A percentile compares a stretch with the other conserved stretches of the same genome.
These are phyloP conservation scores for Diabrotica virgifera DNA, from an alignment of 1,140 invertebrate species.

Conservation along the genomic window DNA sequence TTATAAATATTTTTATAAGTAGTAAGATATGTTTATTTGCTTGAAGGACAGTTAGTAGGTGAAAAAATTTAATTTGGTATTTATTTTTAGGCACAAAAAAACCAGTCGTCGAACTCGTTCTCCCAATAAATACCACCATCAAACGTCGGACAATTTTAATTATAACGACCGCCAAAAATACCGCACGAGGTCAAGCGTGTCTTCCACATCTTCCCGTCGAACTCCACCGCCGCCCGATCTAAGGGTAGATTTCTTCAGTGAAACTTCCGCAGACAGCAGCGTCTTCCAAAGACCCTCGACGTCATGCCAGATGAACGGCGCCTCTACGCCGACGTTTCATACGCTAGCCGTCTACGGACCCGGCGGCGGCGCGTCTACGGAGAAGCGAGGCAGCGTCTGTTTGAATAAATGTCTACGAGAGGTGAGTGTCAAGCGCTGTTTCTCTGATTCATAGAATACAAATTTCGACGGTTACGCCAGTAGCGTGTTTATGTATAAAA, in stretches of 20 bases:
- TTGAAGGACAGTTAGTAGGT: too few species aligned
- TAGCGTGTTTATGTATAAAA: too few species aligned
- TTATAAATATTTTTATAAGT: too few species aligned
- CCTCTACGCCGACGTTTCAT: constrained; percentile 21
- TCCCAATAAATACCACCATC: constrained; percentile 28
- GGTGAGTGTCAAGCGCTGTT: constrained; percentile 16
- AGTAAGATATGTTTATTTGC: too few species aligned
- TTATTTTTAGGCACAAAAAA: constrained; percentile 39
- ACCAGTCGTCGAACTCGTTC: constrained; percentile 37
- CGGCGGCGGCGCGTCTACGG: constrained; percentile 26
- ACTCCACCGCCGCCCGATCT: constrained; percentile 59
- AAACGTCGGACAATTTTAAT: constrained; percentile 46
- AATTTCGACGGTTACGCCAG: background rate
- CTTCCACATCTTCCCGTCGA: constrained; percentile 37
- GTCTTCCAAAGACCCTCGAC: constrained; percentile 16
- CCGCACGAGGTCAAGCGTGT: constrained; percentile 36
- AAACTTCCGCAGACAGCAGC: constrained; percentile 34
- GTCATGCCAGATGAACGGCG: constrained; percentile 19
- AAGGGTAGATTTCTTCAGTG: constrained; percentile 60
- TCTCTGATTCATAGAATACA: background rate
- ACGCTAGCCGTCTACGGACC: constrained; percentile 22
- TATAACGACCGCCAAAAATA: constrained; percentile 48
- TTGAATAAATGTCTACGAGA: constrained; percentile 48
- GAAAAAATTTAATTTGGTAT: background rate
- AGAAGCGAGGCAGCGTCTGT: constrained; percentile 49